A percentile compares a stretch with the other conserved stretches of the same genome.
phyloP scores from a whole-genome alignment of 2,797 vertebrate genomes.

The Neosilurus hyrtlii region DNA sequence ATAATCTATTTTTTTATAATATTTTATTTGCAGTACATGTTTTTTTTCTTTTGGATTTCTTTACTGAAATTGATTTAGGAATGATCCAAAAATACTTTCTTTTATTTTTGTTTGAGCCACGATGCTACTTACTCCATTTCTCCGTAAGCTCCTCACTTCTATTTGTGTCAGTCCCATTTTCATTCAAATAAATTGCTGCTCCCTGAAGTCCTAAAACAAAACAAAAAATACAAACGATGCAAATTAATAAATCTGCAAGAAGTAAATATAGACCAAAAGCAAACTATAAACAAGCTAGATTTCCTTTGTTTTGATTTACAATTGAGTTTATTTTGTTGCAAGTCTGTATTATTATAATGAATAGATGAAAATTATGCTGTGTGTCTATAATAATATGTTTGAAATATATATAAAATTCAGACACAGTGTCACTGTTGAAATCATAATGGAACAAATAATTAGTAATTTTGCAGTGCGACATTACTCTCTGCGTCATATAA shows the following conservation, averaged over 20 bases:
- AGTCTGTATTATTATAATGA: background rate
- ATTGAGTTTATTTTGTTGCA: no score
- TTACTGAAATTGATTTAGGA: background rate
- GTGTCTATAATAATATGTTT: background rate
- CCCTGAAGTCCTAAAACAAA: constrained; percentile 15
- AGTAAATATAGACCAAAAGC: background rate
- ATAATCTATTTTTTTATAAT: background rate
- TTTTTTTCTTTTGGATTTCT: background rate
- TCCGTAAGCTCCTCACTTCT: background rate
- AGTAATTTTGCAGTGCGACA: background rate
- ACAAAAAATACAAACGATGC: background rate
- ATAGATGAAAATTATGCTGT: background rate
- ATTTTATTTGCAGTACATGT: background rate
- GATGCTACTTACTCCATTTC: constrained; percentile 33
- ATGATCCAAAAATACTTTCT: background rate
- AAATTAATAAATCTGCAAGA: background rate
- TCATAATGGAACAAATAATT: background rate
- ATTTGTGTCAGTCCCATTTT: background rate
- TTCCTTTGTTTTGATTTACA: background rate
- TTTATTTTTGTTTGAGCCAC: background rate
- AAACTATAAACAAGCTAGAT: background rate
- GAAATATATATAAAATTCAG: no score
- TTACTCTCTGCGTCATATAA: background rate
- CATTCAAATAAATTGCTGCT: background rate
- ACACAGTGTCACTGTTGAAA: background rate